These are phyloP conservation scores for Herpetotheres cachinnans DNA, from an alignment of 2,113 vertebrate species.

Conservation along the genomic window DNA sequence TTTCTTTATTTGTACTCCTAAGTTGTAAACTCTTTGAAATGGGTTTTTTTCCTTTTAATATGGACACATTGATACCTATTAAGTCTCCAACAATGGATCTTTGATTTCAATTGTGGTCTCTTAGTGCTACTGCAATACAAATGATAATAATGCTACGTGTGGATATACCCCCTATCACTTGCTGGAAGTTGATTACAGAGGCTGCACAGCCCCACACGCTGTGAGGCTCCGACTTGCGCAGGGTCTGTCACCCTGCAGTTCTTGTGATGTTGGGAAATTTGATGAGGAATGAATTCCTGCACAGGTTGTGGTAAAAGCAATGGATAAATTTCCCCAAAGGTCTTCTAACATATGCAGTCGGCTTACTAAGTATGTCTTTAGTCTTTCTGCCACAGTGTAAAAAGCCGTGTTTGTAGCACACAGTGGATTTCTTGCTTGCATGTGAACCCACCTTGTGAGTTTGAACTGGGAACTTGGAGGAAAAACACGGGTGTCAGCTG, in stretches of 20 bases:
- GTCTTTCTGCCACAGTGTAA: not conserved
- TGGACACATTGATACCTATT: not conserved
- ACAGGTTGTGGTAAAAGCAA: not conserved
- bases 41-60: not conserved
- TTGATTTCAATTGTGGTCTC: not conserved
- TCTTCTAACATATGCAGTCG: not conserved
- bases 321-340: not conserved
- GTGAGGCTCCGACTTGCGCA: not conserved
- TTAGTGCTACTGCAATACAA: not conserved
- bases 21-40: not conserved
- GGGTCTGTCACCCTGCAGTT: not conserved
- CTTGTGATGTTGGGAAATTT: accelerated
- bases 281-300: not conserved
- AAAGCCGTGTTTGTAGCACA: too few species aligned
- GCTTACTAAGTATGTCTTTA: not conserved
- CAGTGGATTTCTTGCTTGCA: accelerated
- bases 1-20: not conserved
- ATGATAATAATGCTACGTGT: not conserved
- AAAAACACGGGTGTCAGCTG: accelerated
- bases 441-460: too few species aligned
- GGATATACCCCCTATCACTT: too few species aligned
- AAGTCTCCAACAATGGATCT: not conserved
- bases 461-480: not conserved
- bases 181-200: not conserved
- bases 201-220: accelerated